Conservation (phyloP, 2,888 invertebrate species). For the Scaptomyza flava region DNA sequence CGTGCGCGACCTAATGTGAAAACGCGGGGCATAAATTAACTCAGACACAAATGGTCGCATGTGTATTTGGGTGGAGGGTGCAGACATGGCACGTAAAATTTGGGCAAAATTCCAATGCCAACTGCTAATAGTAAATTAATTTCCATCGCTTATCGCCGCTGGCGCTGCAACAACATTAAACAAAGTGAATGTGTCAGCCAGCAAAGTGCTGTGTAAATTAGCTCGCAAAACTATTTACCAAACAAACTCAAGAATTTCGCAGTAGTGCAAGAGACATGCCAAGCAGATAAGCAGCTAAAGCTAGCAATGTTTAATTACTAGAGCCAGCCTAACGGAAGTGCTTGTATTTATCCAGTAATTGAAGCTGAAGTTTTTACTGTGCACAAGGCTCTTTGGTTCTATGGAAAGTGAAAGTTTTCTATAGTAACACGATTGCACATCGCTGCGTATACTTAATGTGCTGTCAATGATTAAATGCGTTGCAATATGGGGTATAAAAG, state of each 20-base stretch:
- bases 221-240: slow-evolving; percentile 64
- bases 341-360: slow-evolving; percentile 47
- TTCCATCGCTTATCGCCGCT: slow-evolving; percentile 67
- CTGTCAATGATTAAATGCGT: slow-evolving; percentile 41
- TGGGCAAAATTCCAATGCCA: slow-evolving; percentile 61
- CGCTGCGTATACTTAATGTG: slow-evolving; percentile 58
- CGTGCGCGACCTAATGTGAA: slow-evolving; percentile 78
- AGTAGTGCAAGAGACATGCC: slow-evolving; percentile 36
- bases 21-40: slow-evolving; percentile 76
- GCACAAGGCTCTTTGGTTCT: slow-evolving; percentile 6
- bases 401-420: slow-evolving; percentile 43
- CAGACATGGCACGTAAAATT: slow-evolving; percentile 62
- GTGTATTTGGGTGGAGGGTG: slow-evolving; percentile 2
- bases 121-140: slow-evolving; percentile 78
- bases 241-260: slow-evolving; percentile 67
- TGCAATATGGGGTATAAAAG: slow-evolving; percentile 5
- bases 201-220: slow-evolving; percentile 79
- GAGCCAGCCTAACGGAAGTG: slow-evolving; percentile 61
- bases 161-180: slow-evolving; percentile 49
- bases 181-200: slow-evolving; percentile 67
- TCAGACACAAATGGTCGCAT: background rate
- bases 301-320: slow-evolving; percentile 49
- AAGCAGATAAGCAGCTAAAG: slow-evolving; percentile 40
- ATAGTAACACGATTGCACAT: slow-evolving; percentile 5
- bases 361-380: slow-evolving; percentile 48